Percentiles rank a stretch among this genome's conserved stretches.
Evolutionary conservation across 1,140 invertebrate genomes (phyloP).

Genomic region (Cyclina sinensis): DNA sequence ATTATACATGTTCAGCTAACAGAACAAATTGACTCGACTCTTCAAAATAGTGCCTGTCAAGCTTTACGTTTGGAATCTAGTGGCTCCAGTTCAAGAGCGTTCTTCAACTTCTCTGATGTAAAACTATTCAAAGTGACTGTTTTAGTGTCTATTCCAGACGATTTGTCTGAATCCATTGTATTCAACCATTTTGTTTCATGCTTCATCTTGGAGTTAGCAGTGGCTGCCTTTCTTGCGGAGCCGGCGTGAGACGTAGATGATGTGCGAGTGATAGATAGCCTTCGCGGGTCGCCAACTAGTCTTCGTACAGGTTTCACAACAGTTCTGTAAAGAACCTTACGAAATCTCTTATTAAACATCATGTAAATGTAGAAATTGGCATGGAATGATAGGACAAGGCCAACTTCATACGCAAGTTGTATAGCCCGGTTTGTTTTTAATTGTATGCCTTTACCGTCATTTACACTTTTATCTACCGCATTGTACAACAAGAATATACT

Average conservation of each 20-base stretch:
- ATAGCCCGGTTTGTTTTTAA: conserved; percentile 34
- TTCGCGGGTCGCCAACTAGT: not conserved
- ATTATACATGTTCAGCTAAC: too few species aligned
- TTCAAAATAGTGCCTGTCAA: too few species aligned
- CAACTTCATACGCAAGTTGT: conserved; percentile 33
- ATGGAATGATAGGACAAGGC: conserved; percentile 42
- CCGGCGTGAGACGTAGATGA: not conserved
- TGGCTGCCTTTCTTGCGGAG: not conserved
- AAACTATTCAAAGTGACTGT: not conserved
- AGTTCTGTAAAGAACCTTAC: not conserved
- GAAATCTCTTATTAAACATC: conserved; percentile 47
- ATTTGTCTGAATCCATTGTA: not conserved
- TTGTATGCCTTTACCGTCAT: not conserved
- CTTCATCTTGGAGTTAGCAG: not conserved
- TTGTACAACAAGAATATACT: conserved; percentile 36
- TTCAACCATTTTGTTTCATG: not conserved
- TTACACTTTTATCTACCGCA: conserved; percentile 10
- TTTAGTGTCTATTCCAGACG: not conserved
- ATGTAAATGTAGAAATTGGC: conserved; percentile 62
- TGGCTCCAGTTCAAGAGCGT: not conserved
- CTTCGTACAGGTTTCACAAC: not conserved
- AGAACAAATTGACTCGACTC: too few species aligned
- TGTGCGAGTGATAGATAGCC: not conserved
- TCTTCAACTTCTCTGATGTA: not conserved
- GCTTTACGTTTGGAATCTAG: too few species aligned